Evolutionary conservation across 2,888 invertebrate species (phyloP).

Genomic region (Cerastis rubricosa): DNA sequence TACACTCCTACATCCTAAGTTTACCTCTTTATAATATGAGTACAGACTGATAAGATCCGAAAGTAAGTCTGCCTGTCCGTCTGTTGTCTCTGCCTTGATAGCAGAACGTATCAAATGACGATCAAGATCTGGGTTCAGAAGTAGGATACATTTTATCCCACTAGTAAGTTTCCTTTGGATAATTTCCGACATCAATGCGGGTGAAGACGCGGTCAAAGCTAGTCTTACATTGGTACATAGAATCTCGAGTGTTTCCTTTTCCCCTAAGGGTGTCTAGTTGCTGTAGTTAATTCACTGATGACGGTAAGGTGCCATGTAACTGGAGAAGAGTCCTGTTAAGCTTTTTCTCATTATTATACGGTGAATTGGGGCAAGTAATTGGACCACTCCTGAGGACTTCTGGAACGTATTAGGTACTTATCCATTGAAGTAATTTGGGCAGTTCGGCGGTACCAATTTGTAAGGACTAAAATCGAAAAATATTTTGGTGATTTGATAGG

Average conservation of each 20-base stretch:
- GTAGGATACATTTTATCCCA: not conserved
- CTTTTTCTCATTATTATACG: conserved; percentile 18
- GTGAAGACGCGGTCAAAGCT: not conserved
- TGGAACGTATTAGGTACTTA: not conserved
- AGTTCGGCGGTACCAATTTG: conserved; percentile 7
- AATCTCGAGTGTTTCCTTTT: conserved; percentile 16
- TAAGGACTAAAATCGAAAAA: not conserved
- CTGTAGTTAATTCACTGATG: conserved; percentile 37
- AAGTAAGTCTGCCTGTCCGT: not conserved
- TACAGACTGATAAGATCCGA: not conserved
- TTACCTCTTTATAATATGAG: not conserved
- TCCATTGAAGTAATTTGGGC: not conserved
- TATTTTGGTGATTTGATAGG: not conserved
- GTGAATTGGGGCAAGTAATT: conserved; percentile 17
- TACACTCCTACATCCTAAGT: not conserved
- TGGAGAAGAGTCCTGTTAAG: conserved; percentile 6
- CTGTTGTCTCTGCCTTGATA: not conserved
- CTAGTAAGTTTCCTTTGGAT: not conserved
- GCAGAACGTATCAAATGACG: not conserved
- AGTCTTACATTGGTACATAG: not conserved
- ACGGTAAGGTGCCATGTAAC: conserved; percentile 30
- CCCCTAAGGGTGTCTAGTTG: conserved; percentile 23
- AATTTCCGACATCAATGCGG: not conserved
- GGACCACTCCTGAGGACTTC: not conserved
- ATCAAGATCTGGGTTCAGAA: not conserved